These are phyloP conservation scores for Scomber scombrus DNA, from an alignment of 2,113 vertebrate genomes.

Conservation along the genomic window DNA sequence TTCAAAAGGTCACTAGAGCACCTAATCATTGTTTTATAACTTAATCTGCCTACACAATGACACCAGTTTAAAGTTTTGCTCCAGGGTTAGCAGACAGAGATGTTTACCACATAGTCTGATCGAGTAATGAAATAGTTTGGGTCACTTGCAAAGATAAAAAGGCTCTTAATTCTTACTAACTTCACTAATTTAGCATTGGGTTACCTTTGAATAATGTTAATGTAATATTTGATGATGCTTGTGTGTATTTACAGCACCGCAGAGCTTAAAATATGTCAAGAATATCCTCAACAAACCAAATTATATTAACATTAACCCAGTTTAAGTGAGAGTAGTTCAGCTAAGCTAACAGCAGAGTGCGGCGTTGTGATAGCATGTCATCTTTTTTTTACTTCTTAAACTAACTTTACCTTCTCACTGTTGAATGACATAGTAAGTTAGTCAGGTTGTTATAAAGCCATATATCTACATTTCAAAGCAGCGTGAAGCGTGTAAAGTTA, in stretches of 20 bases:
- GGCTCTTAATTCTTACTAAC: no score
- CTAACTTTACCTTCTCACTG: neutral
- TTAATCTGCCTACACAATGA: no score
- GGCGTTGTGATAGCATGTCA: neutral
- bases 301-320: neutral
- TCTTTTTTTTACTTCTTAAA: neutral
- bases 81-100: no score
- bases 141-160: no score
- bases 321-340: neutral
- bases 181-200: neutral
- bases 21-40: no score
- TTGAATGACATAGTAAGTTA: neutral
- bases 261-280: neutral
- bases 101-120: no score
- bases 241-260: neutral
- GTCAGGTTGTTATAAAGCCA: neutral
- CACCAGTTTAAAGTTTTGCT: no score
- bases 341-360: neutral
- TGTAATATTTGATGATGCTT: no score
- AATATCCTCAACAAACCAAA: accelerated
- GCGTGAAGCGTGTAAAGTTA: neutral
- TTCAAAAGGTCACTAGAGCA: no score
- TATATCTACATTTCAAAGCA: neutral
- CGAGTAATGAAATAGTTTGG: no score
- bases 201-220: neutral